These are phyloP conservation scores for Antigone vipio DNA, from an alignment of 2,113 vertebrate genomes.

Conservation along the genomic window DNA sequence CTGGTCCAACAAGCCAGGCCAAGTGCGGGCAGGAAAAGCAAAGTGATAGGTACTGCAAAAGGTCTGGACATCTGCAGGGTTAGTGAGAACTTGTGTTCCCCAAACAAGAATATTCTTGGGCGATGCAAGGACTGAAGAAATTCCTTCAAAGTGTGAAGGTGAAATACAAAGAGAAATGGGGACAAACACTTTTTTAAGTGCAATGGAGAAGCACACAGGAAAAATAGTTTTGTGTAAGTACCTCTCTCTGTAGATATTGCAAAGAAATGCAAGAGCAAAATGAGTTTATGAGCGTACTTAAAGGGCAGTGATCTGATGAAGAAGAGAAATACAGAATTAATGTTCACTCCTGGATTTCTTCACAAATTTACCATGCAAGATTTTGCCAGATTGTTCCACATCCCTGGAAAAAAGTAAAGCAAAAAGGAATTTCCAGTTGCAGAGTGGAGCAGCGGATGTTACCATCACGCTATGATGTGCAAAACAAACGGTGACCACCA, in stretches of 20 bases:
- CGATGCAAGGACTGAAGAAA: not conserved
- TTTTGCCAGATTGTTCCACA: not conserved
- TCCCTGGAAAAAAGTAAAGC: not conserved
- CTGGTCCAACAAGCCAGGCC: not conserved
- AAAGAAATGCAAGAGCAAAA: not conserved
- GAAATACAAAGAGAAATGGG: not conserved
- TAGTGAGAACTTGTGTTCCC: not conserved
- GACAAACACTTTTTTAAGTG: not conserved
- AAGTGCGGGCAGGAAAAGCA: not conserved
- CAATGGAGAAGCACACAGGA: not conserved
- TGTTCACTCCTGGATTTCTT: not conserved
- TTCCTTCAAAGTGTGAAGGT: not conserved
- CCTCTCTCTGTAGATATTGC: not conserved
- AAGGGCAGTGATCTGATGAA: constrained; percentile 21
- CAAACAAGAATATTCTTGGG: not conserved
- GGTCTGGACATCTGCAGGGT: not conserved
- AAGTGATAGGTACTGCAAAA: not conserved
- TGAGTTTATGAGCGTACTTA: constrained; percentile 1
- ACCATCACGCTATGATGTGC: too few species aligned
- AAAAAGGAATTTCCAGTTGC: not conserved
- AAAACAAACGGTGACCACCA: not conserved
- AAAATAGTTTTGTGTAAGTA: not conserved
- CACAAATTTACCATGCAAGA: not conserved
- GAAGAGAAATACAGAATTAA: constrained; percentile 3
- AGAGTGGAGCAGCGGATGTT: not conserved